A percentile compares a stretch with the other conserved stretches of the same genome.
Evolutionary conservation across 2,797 vertebrate genomes (phyloP).

Genomic region (Siniperca scherzeri): DNA sequence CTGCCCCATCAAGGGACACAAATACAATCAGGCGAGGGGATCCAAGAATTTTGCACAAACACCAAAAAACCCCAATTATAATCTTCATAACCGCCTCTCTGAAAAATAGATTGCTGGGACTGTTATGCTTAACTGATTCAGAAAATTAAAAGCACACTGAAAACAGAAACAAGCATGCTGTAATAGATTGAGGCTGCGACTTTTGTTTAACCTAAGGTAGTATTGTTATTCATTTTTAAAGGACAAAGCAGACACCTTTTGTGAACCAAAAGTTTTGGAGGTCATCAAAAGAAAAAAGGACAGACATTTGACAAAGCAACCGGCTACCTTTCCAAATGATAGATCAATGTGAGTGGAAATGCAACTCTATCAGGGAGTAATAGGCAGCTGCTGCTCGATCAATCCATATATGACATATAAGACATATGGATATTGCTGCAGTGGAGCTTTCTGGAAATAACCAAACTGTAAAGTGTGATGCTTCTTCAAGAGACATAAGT

Average conservation of each 20-base stretch:
- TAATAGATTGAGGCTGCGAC: conserved; percentile 66
- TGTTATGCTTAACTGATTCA: conserved; percentile 86
- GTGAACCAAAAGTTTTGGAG: conserved; percentile 45
- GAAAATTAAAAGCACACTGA: conserved; percentile 85
- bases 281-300: conserved; percentile 38
- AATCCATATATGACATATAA: conserved; percentile 7
- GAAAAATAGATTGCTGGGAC: conserved; percentile 70
- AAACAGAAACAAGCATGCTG: conserved; percentile 61
- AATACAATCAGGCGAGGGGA: conserved; percentile 67
- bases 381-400: conserved; percentile 21
- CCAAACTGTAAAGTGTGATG: conserved; percentile 6
- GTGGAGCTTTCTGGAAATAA: conserved; percentile 37
- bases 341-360: background rate
- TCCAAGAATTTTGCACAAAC: conserved; percentile 48
- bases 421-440: conserved; percentile 9
- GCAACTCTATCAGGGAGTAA: conserved; percentile 4
- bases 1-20: conserved; percentile 50
- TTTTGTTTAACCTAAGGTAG: conserved; percentile 71
- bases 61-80: conserved; percentile 61
- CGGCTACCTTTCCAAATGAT: background rate
- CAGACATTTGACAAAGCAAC: background rate
- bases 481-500: background rate
- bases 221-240: conserved; percentile 52
- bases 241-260: conserved; percentile 40
- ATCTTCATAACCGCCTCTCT: conserved; percentile 64